Evolutionary conservation across 2,113 vertebrate species (phyloP).

Genomic region (Mustela nigripes): DNA sequence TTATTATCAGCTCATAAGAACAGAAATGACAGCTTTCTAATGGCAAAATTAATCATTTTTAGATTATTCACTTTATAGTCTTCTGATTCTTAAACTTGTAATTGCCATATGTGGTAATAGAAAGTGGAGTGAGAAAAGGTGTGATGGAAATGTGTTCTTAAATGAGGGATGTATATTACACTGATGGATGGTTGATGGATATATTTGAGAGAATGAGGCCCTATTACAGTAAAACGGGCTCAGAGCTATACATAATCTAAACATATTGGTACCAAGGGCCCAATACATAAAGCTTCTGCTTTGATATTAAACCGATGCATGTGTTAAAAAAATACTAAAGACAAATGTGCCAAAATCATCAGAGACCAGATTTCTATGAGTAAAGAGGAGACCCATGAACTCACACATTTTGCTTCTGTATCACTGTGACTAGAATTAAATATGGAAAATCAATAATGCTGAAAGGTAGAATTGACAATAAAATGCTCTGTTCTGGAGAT

Average conservation of each 20-base stretch:
- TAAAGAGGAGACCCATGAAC: neutral
- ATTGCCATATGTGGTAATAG: slow-evolving; percentile 60
- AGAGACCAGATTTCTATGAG: slow-evolving; percentile 8
- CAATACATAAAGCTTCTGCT: slow-evolving; percentile 59
- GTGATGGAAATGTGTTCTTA: slow-evolving; percentile 67
- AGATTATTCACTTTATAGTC: slow-evolving; percentile 66
- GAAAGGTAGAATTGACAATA: neutral
- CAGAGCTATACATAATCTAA: slow-evolving; percentile 48
- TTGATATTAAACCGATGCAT: slow-evolving; percentile 56
- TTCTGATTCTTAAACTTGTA: slow-evolving; percentile 63
- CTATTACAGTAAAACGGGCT: slow-evolving; percentile 61
- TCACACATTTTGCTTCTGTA: neutral
- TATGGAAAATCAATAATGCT: neutral
- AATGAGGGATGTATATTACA: slow-evolving; percentile 26
- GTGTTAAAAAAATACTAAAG: slow-evolving; percentile 71
- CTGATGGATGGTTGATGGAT: slow-evolving; percentile 56
- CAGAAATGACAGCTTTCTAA: slow-evolving; percentile 71
- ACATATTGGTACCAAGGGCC: slow-evolving; percentile 47
- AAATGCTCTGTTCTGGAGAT: neutral
- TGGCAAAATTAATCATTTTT: slow-evolving; percentile 71
- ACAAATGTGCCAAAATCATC: slow-evolving; percentile 62
- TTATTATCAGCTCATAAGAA: slow-evolving; percentile 35
- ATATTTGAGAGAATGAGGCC: slow-evolving; percentile 57
- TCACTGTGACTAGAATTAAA: slow-evolving; percentile 40
- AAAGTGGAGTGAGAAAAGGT: slow-evolving; percentile 45